phyloP scores from a whole-genome alignment of 2,113 vertebrate species.

The Scytalopus superciliaris region DNA sequence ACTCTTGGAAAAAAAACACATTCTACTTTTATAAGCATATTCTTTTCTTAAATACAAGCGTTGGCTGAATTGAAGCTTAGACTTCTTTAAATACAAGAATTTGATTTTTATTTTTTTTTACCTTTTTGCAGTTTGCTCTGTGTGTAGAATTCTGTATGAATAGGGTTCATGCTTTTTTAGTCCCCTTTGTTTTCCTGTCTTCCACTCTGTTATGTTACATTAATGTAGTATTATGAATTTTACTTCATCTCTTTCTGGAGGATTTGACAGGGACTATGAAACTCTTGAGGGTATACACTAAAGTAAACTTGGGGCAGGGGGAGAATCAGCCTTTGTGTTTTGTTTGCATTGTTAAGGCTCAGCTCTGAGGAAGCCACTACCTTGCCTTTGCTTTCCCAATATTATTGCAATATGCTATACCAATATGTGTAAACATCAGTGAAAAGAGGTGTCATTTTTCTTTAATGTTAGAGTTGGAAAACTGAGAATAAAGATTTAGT shows the following conservation, averaged over 20 bases:
- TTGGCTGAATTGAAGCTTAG: background rate
- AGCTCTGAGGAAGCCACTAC: background rate
- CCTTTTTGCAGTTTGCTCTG: background rate
- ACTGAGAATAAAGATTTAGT: background rate
- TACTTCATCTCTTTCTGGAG: background rate
- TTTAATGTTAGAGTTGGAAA: background rate
- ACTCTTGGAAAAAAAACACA: background rate
- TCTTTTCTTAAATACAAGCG: background rate
- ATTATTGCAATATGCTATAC: background rate
- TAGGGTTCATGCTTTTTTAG: background rate
- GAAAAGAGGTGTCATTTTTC: background rate
- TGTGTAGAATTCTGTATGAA: background rate
- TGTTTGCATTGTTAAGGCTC: background rate
- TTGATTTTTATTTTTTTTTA: background rate
- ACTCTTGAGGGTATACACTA: background rate
- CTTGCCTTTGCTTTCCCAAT: background rate
- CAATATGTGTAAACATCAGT: background rate
- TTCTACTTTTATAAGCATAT: background rate
- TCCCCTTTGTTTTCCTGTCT: background rate
- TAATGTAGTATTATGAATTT: background rate
- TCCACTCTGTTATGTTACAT: background rate
- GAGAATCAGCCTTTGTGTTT: background rate
- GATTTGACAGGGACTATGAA: background rate
- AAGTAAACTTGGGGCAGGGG: fast-evolving
- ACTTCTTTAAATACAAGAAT: background rate